These are phyloP conservation scores for Tupaia tana DNA, from an alignment of 2,113 vertebrate species.

Conservation along the genomic window DNA sequence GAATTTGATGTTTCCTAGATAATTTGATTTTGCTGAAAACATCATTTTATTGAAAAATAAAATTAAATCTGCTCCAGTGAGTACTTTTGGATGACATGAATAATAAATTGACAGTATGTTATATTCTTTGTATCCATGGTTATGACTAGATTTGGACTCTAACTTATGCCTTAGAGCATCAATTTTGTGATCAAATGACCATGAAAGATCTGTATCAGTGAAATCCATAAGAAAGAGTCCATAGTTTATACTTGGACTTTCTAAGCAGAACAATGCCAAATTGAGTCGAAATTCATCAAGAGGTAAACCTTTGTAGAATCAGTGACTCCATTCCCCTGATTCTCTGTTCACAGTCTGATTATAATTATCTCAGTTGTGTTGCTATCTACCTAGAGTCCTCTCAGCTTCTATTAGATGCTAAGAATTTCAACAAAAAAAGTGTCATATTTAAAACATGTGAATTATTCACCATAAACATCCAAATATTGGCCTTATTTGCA, in stretches of 20 bases:
- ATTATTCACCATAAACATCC: not conserved
- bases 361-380: not conserved
- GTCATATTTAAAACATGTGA: not conserved
- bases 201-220: not conserved
- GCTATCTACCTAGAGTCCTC: not conserved
- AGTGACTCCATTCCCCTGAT: not conserved
- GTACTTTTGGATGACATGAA: slow-evolving; percentile 4
- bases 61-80: slow-evolving; percentile 52
- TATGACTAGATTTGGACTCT: slow-evolving; percentile 40
- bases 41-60: slow-evolving; percentile 45
- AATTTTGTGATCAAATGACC: not conserved
- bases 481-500: not conserved
- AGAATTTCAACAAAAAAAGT: slow-evolving; percentile 34
- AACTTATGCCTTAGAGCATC: slow-evolving; percentile 2
- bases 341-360: not conserved
- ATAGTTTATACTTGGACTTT: not conserved
- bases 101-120: slow-evolving; percentile 1
- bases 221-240: slow-evolving; percentile 13
- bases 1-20: slow-evolving; percentile 54
- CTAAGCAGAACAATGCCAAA: slow-evolving; percentile 11
- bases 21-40: slow-evolving; percentile 60
- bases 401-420: not conserved
- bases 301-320: not conserved
- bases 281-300: not conserved
- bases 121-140: not conserved